Evolutionary conservation across 2,113 vertebrate genomes (phyloP), one percentile per base, ranked within the genome.

Genomic region (Junco hyemalis): DNA sequence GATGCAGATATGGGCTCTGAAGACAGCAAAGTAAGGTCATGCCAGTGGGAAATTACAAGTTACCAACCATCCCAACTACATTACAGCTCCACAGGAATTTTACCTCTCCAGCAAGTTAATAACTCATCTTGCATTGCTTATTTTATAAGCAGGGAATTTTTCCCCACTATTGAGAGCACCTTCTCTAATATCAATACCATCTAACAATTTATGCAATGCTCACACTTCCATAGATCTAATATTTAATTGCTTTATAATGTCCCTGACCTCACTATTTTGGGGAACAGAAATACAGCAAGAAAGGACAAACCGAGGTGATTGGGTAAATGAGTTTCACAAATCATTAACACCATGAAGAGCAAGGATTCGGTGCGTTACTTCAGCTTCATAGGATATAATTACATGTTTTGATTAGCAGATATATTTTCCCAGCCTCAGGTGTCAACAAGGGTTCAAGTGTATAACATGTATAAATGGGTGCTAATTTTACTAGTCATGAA

Each of bases 371-470:
- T 42, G 86, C 13, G 12, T 96, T 96, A 96, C 95, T 96, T 96
- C 95, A 95, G 95, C 95, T 97, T 97, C 96, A 96, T 92, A 95
- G 95, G 92, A 92, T 97, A 97, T 97, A 97, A 97, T 97, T 97
- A 96, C 96, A 97, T 97, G 96, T 97, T 97, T 97, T 97, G 96
- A 97, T 97, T 97, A 97, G 94, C 93, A 94, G 94, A 97, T 95
- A 91, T 96, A 96, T 97, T 97, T 97, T 96, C 95, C 88, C 92
- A 96, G 96, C 86, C 95, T 97, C 93, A 95, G 95, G 95, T 96
- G 95, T 96, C 96, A 97, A 97, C 95, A 97, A 96, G 95, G 96
- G 96, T 97, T 97, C 95, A 96, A 97, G 96, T 96, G 93, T 95
- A 56, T 96, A 97, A 96, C 94, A 90, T 93, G 96, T 94, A 96